These are phyloP conservation scores for Bufo bufo DNA, from an alignment of 2,113 vertebrate species.

Conservation along the genomic window DNA sequence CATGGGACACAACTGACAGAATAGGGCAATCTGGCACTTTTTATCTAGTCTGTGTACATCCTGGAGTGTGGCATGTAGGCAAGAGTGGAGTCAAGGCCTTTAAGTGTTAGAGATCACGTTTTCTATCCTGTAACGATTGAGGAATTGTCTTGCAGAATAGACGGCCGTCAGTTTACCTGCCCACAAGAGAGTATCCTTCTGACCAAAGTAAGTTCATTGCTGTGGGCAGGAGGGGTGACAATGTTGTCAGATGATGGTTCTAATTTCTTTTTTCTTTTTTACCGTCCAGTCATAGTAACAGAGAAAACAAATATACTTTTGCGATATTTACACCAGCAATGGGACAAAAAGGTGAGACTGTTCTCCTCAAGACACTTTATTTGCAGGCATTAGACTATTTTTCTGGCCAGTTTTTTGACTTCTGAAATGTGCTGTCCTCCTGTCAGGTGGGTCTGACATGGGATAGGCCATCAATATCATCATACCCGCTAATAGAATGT, in stretches of 20 bases:
- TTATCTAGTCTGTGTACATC: too few species aligned
- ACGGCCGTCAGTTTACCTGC: slow-evolving; percentile 94
- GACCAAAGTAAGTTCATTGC: slow-evolving; percentile 88
- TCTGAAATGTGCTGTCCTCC: too few species aligned
- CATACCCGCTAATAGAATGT: too few species aligned
- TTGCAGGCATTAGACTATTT: neutral
- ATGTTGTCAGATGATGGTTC: neutral
- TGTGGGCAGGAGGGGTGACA: too few species aligned
- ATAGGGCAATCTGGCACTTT: too few species aligned
- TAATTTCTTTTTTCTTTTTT: neutral
- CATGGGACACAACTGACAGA: too few species aligned
- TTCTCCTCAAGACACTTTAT: neutral
- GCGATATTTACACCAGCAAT: slow-evolving; percentile 93
- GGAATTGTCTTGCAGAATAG: slow-evolving; percentile 79
- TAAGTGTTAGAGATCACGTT: neutral
- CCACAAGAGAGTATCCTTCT: slow-evolving; percentile 93
- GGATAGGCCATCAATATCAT: too few species aligned
- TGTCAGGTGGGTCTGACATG: too few species aligned
- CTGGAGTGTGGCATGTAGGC: too few species aligned
- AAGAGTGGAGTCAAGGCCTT: neutral
- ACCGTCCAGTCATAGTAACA: slow-evolving; percentile 88
- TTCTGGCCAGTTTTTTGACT: too few species aligned
- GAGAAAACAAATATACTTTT: slow-evolving; percentile 96
- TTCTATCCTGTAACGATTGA: neutral
- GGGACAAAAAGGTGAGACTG: slow-evolving; percentile 91